Evolutionary conservation across 2,113 vertebrate species (phyloP), one percentile per base, ranked within the genome.

Genomic region (Platycercus adscitus): DNA sequence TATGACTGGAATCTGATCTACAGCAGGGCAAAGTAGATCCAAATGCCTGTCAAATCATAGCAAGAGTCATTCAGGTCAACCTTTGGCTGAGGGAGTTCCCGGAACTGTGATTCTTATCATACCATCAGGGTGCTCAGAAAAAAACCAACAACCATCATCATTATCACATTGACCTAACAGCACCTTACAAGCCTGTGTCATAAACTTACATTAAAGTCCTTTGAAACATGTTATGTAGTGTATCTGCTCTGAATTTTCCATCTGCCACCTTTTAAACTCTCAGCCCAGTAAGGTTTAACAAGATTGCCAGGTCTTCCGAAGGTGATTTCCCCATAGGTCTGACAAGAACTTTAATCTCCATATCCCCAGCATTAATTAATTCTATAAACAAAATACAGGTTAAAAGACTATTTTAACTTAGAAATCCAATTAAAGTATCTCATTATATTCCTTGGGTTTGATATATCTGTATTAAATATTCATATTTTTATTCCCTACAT

Each of bases 321-420:
- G 61, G 72, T 78, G 88, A 91, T 93, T 95, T 95, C 82, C 95
- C 91, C 44, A 55, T 28, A 76, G 87, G 46, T 90, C 81, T 94
- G 81, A 82, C 83, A 86, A 82, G 87, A 91, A 55, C 68, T 94
- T 86, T 76, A 88, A 95, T 92, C 83, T 95, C 83, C 21, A 6
- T 66, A 44, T 77, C 75, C 80, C 2, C 4, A 88, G 64, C 23
- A 6, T 81, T 85, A 95, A 93, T 87, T 89, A 95, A 90, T 96
- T 88, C 78, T 68, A 89, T 84, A 95, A 88, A 95, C 70, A 95
- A 96, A 96, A 89, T 44, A 80, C 29, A 95, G 23, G 69, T 88
- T 91, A 93, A 82, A 82, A 65, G 19, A 82, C 53, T 50, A 83
- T 65, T 92, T 93, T 80, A 97, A 52, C 63, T 80, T 46, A 58